Evolutionary conservation across 2,797 vertebrate genomes (phyloP), one percentile per base, ranked within the genome.

Genomic region (Phalanger gymnotis): DNA sequence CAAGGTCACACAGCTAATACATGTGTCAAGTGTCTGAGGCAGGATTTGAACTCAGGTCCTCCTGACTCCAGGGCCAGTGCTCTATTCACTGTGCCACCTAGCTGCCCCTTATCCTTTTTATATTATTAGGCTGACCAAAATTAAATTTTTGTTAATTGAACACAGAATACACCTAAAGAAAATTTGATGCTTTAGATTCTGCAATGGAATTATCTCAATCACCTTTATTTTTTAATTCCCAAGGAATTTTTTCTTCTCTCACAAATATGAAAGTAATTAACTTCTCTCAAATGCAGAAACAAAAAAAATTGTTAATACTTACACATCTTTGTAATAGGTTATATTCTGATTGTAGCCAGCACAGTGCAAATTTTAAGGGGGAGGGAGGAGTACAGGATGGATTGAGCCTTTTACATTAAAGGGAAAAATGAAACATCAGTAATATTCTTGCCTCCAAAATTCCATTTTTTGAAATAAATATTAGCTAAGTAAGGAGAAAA

Each of bases 241-340:
- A 96, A 91, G 2, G 28, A 94, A 95, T 6, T 0, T 94, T 56
- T 22, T 11, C 95, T 96, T 95, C 27, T 40, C 4, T 93, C 90
- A 92, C 93, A 28, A 94, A 95, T 91, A 95, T 14, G 12, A 40
- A 95, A 92, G 6, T 73, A 95, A 95, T 87, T 93, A 91, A 92
- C 7, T 94, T 2, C 54, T 12, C 61, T 27, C 54, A 96, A 91
- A 93, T 52, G 11, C 90, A 81, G 95, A 10, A 97, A 92, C 56
- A 92, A 61, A 28, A 12, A 31, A 31, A 31, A 31, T 57, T 91
- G 93, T 93, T 53, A 2, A 93, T 52, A 91, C 56, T 56, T 34
- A 31, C 28, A 11, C 52, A 94, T 93, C 9, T 96, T 95, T 97
- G 52, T 92, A 93, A 96, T 92, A 40, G 34, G 1, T 90, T 31